phyloP scores from a whole-genome alignment of 2,888 invertebrate genomes.

The Sesia bembeciformis region DNA sequence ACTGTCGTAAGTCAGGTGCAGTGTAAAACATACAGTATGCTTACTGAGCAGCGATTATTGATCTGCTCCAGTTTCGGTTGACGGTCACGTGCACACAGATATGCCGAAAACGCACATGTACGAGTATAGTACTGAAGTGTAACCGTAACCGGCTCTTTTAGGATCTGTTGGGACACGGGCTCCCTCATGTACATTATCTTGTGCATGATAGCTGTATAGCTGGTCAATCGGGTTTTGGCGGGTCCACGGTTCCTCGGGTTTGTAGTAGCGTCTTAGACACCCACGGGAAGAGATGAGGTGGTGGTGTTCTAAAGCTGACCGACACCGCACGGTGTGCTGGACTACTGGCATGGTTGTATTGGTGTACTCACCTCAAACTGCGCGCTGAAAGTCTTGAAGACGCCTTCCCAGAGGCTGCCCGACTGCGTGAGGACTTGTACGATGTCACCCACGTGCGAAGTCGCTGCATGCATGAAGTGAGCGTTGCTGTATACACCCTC shows the following conservation, averaged over 20 bases:
- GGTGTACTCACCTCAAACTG: constrained; percentile 82
- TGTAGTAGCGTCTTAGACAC: too few relatives aligned
- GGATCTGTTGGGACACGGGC: too few relatives aligned
- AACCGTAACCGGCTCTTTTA: too few relatives aligned
- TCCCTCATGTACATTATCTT: too few relatives aligned
- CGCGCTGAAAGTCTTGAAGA: constrained; percentile 91
- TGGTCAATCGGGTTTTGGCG: too few relatives aligned
- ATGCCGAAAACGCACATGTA: background rate
- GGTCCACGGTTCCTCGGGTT: too few relatives aligned
- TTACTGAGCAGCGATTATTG: constrained; percentile 2
- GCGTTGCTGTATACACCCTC: constrained; percentile 94
- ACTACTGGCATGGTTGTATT: background rate
- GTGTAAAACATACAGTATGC: background rate
- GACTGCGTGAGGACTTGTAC: constrained; percentile 89
- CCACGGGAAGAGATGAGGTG: too few relatives aligned
- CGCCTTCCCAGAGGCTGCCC: constrained; percentile 90
- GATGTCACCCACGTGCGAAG: constrained; percentile 87
- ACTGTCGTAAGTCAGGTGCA: background rate
- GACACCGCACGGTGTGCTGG: background rate
- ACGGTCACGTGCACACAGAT: background rate
- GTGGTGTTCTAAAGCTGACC: too few relatives aligned
- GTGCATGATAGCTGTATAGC: too few relatives aligned
- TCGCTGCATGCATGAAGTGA: constrained; percentile 91
- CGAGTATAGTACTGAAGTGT: background rate
- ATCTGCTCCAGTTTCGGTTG: constrained; percentile 2